Base-by-base conservation (phyloP, 2,888 invertebrate genomes). In the Lycophotia porphyrea region DNA sequence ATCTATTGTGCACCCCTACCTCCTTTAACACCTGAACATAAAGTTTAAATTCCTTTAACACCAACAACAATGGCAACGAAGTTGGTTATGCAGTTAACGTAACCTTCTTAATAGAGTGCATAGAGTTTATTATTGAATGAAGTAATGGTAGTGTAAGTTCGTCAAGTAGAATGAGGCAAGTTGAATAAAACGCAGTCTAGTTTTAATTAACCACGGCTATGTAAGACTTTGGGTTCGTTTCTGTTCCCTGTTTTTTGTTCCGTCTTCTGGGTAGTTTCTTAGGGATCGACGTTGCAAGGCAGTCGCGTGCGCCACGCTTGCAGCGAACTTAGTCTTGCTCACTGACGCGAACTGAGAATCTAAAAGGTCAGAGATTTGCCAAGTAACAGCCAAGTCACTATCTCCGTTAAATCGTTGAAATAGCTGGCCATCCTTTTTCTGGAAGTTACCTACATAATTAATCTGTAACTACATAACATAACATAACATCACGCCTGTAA, bases 131-230 rank as follows among this genome's bases (percentile, higher is more conserved):
- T 75, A 74, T 82, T 71, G 68, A 77, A 71, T 84, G 70, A 11
- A 34, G 49, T n/a, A 31, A 39, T 0, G 39, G 55, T 64, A 18
- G 69, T 64, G 47, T 70, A 78, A 58, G 71, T 83, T 81, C 11
- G 64, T 69, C 42, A 52, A 64, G 70, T 39, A 67, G 78, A 78
- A 76, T 74, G 80, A 72, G 65, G 72, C 52, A 69, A 78, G 85
- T 82, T 80, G 78, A 74, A 79, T 84, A 86, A 73, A 77, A 69
- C 73, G 47, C 42, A 76, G 77, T 76, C 78, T 82, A 81, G 88
- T 87, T 87, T 87, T 87, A 87, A 87, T 87, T 87, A 87, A 81
- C 86, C 79, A 52, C 73, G 71, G 76, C 80, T 73, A 58, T 81
- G 77, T 71, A 84, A 80, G 80, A 73, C 80, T 74, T 69, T 36